phyloP scores from a whole-genome alignment of 2,113 vertebrate species.

The Capreolus pygargus region DNA sequence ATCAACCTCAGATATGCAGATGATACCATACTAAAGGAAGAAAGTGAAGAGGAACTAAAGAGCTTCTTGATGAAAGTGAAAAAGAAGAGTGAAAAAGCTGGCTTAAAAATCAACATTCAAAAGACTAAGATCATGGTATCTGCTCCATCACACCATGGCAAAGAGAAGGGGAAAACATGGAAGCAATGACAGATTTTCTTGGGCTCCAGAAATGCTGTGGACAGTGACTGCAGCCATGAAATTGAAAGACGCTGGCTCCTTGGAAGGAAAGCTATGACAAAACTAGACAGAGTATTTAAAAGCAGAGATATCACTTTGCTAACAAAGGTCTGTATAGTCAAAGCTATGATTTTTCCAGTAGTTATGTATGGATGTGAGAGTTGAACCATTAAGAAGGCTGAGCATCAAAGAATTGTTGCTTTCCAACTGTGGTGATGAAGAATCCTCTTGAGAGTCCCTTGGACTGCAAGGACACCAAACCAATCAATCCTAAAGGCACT shows the following conservation, averaged over 20 bases:
- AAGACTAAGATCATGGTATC: neutral
- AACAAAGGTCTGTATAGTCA: neutral
- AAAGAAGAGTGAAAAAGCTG: neutral
- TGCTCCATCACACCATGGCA: neutral
- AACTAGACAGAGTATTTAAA: neutral
- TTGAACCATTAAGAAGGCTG: neutral
- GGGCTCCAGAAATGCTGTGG: neutral
- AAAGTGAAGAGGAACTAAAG: neutral
- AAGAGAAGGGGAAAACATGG: neutral
- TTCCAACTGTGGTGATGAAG: neutral
- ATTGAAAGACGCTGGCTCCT: neutral
- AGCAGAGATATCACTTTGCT: neutral
- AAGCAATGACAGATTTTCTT: neutral
- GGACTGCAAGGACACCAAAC: neutral
- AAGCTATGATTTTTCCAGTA: neutral
- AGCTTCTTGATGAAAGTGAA: neutral
- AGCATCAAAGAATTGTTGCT: neutral
- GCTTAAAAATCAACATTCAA: neutral
- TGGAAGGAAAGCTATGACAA: neutral
- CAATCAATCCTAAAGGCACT: neutral
- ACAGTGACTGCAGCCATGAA: neutral
- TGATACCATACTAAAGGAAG: neutral
- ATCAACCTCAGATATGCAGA: neutral
- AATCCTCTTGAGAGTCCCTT: neutral
- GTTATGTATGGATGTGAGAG: neutral